Base-by-base conservation (phyloP, 2,113 vertebrate genomes). In the Plotosus lineatus region DNA sequence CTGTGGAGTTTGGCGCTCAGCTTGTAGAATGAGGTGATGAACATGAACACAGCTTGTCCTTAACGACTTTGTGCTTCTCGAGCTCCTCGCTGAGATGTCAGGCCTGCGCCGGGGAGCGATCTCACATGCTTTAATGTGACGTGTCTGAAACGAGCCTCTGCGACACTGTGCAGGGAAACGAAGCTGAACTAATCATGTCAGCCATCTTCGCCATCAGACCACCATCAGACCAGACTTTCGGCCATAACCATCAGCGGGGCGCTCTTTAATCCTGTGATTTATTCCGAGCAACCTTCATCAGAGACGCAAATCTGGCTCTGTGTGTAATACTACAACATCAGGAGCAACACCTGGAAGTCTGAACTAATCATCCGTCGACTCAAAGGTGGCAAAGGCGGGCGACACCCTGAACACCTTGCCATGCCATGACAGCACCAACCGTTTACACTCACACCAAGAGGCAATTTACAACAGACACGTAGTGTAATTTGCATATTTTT, bases 121-220 rank as follows among this genome's bases (percentile, higher is more conserved):
- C 80, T 80, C 80, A 44, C 44, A 44, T 77, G 81, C 84, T 82
- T 76, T 79, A 78, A 79, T 55, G 79, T 55, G 79, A 50, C 55
- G 8, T 31, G 50, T 63, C 38, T 5, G 79, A 81, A 58, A 21
- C 46, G 33, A 38, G 71, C 46, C 71, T 42, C 21, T 3, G 23
- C 40, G 19, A 65, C 15, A 12, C n/a, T 12, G 21, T 48, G 42
- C 28, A 2, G 33, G 4, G 58, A 19, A 42, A 61, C 21, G 42
- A 23, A 60, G 69, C 69, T 38, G 42, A 48, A 58, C 55, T 73
- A 73, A 80, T 68, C 12, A 71, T 48, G 48, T 73, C 68, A 19
- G 38, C 3, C 23, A 2, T 40, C 51, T 55, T 38, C 51, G 26
- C 28, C 73, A 53, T 55, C 60, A 53, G 40, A 19, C 6, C 19